Conservation (phyloP, 2,113 vertebrate genomes). For the Myotis brandtii region DNA sequence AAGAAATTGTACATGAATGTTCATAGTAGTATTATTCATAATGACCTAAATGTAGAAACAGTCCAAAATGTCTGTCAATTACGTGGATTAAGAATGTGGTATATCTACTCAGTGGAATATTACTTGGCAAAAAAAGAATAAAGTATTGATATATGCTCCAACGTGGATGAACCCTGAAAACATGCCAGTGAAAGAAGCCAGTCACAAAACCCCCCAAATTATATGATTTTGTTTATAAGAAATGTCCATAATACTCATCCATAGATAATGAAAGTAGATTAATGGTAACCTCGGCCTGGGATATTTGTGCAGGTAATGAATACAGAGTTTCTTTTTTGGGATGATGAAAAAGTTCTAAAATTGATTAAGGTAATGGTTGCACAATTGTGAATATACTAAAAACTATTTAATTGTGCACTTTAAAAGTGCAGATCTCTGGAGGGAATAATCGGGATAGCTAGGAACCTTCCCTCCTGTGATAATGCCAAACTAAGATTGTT, state of each 20-base stretch:
- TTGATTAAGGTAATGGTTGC: background rate
- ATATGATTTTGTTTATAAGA: background rate
- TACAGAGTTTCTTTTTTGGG: background rate
- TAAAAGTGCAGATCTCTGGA: background rate
- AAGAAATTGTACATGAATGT: background rate
- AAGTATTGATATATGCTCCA: background rate
- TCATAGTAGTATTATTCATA: background rate
- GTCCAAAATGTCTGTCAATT: background rate
- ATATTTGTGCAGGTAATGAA: background rate
- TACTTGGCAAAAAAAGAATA: background rate
- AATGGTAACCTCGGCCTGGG: background rate
- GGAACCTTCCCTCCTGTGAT: background rate
- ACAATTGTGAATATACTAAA: background rate
- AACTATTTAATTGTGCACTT: background rate
- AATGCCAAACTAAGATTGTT: background rate
- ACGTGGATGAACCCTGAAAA: background rate
- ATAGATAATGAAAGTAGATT: background rate
- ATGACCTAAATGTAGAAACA: constrained; percentile 8
- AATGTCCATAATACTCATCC: background rate
- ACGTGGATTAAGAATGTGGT: background rate
- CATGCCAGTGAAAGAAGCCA: background rate
- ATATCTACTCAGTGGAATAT: background rate
- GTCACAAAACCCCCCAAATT: background rate
- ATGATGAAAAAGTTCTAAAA: background rate
- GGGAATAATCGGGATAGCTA: background rate